Conservation (phyloP, 2,797 vertebrate species). For the Lepilemur septentrionalis region DNA sequence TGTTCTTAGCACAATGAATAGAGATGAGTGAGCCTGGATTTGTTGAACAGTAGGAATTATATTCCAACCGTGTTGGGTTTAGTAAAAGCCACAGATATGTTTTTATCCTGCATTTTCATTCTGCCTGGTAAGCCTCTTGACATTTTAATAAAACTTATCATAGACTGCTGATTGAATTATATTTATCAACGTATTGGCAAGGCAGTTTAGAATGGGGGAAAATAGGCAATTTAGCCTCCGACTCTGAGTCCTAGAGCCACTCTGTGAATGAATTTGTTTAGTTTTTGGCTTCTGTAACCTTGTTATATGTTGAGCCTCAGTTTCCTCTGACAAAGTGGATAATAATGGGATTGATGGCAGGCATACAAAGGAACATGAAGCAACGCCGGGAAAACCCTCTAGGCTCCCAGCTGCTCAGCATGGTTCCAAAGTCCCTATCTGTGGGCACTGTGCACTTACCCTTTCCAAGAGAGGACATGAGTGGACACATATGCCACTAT, state of each 20-base stretch:
- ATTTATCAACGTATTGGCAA: conserved; percentile 66
- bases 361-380: fast-evolving
- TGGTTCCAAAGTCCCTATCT: not conserved
- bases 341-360: not conserved
- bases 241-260: not conserved
- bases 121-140: conserved; percentile 69
- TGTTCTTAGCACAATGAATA: conserved; percentile 65
- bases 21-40: conserved; percentile 65
- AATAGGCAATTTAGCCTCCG: not conserved
- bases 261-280: not conserved
- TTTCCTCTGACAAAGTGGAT: not conserved
- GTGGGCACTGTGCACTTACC: not conserved
- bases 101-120: conserved; percentile 68
- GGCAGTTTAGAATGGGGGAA: not conserved
- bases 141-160: conserved; percentile 74
- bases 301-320: not conserved
- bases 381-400: not conserved
- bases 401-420: no score
- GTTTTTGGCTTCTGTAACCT: not conserved
- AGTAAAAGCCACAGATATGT: conserved; percentile 68
- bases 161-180: conserved; percentile 64
- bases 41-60: conserved; percentile 70
- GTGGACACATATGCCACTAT: no score
- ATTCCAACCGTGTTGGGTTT: conserved; percentile 57
- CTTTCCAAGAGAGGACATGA: not conserved